Percentiles rank a stretch among this genome's conserved stretches.
These are phyloP conservation scores for Dicentrarchus labrax DNA, from an alignment of 2,113 vertebrate species.

Conservation along the genomic window DNA sequence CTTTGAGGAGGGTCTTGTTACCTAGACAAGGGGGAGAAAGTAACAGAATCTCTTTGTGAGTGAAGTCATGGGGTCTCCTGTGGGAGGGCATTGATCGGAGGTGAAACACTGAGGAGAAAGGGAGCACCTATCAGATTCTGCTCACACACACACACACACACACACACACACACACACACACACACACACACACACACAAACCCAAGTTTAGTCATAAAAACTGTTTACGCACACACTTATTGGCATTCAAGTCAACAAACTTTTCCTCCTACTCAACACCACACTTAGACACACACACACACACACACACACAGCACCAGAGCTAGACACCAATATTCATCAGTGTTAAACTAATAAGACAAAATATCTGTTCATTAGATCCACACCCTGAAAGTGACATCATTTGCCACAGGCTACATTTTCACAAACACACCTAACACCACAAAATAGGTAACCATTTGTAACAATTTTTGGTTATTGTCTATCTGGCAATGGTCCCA, in stretches of 20 bases:
- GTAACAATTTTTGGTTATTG: constrained; percentile 46
- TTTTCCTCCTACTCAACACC: constrained; percentile 40
- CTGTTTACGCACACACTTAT: constrained; percentile 48
- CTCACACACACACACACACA: not conserved
- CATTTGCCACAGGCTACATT: constrained; percentile 19
- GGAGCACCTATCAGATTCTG: constrained; percentile 74
- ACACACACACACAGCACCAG: constrained; percentile 6
- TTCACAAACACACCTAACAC: constrained; percentile 38
- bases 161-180: constrained; percentile 33
- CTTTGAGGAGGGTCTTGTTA: constrained; percentile 76
- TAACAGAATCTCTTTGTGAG: constrained; percentile 82
- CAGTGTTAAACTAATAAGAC: constrained; percentile 43
- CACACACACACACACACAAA: constrained; percentile 39
- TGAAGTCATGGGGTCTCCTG: constrained; percentile 82
- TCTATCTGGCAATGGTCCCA: constrained; percentile 35
- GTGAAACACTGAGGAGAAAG: constrained; percentile 67
- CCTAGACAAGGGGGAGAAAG: constrained; percentile 67
- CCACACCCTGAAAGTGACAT: constrained; percentile 6
- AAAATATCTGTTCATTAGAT: constrained; percentile 51
- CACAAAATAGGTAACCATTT: constrained; percentile 45
- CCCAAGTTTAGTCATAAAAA: constrained; percentile 47
- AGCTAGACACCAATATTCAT: constrained; percentile 39
- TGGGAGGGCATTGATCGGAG: constrained; percentile 82
- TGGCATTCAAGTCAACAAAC: constrained; percentile 55
- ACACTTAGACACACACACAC: constrained; percentile 16